These are phyloP conservation scores for Amaurobius ferox DNA, from an alignment of 2,888 invertebrate genomes.

Conservation along the genomic window DNA sequence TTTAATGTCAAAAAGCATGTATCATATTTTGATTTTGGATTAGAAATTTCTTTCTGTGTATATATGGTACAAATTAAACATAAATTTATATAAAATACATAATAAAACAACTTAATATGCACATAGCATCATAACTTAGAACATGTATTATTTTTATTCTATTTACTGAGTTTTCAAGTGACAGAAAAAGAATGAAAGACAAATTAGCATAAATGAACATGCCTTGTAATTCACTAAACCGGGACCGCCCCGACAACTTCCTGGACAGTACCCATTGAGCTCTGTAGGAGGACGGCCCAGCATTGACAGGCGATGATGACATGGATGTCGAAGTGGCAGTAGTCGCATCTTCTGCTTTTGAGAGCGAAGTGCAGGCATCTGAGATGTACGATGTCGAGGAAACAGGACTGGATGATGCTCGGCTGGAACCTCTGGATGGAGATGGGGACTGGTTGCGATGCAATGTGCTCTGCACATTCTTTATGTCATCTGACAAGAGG, in stretches of 20 bases:
- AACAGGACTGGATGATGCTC: conserved; percentile 70
- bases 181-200: too few species aligned
- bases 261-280: conserved; percentile 62
- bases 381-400: conserved; percentile 57
- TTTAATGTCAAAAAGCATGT: too few species aligned
- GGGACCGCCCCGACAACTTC: conserved; percentile 64
- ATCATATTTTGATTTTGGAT: too few species aligned
- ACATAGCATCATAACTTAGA: too few species aligned
- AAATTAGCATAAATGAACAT: too few species aligned
- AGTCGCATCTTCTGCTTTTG: conserved; percentile 61
- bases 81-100: too few species aligned
- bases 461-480: conserved; percentile 61
- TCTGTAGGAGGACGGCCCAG: conserved; percentile 60
- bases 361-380: conserved; percentile 56
- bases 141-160: too few species aligned
- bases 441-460: conserved; percentile 69
- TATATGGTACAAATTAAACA: too few species aligned
- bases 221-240: conserved; percentile 67
- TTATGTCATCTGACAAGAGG: conserved; percentile 56
- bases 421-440: conserved; percentile 71
- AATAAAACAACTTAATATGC: too few species aligned
- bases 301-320: conserved; percentile 60
- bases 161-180: too few species aligned
- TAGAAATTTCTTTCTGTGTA: too few species aligned
- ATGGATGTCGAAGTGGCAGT: conserved; percentile 55